Conservation (phyloP, 2,888 invertebrate species). For the Caradrina clavipalpis region DNA sequence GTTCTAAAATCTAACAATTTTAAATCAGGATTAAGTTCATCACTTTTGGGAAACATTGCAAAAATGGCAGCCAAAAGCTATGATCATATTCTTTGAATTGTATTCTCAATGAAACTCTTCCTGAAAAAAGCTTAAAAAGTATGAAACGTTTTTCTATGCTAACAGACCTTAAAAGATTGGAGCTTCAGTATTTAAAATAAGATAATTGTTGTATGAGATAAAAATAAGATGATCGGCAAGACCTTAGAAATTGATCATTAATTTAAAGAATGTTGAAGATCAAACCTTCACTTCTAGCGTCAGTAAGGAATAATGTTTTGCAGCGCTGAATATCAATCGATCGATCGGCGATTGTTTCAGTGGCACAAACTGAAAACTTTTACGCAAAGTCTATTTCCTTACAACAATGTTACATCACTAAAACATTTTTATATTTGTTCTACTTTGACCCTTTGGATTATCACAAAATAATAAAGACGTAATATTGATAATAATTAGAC, state of each 20-base stretch:
- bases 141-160: not conserved
- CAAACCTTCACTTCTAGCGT: too few relatives aligned
- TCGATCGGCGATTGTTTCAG: not conserved
- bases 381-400: not conserved
- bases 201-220: not conserved
- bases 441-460: not conserved
- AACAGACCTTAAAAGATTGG: not conserved
- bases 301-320: not conserved
- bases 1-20: not conserved
- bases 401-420: not conserved
- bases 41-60: not conserved
- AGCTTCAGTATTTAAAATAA: not conserved
- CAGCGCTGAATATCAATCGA: conserved; percentile 2
- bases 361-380: conserved; percentile 1
- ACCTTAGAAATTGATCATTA: not conserved
- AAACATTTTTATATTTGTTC: not conserved
- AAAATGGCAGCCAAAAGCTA: not conserved
- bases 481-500: conserved; percentile 12
- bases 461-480: not conserved
- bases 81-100: not conserved
- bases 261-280: not conserved
- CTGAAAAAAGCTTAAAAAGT: not conserved
- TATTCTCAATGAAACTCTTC: not conserved
- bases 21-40: not conserved
- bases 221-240: not conserved